A percentile compares a stretch with the other conserved stretches of the same genome.
phyloP scores from a whole-genome alignment of 1,140 invertebrate genomes.

The Yoshiicerus persimilis region DNA sequence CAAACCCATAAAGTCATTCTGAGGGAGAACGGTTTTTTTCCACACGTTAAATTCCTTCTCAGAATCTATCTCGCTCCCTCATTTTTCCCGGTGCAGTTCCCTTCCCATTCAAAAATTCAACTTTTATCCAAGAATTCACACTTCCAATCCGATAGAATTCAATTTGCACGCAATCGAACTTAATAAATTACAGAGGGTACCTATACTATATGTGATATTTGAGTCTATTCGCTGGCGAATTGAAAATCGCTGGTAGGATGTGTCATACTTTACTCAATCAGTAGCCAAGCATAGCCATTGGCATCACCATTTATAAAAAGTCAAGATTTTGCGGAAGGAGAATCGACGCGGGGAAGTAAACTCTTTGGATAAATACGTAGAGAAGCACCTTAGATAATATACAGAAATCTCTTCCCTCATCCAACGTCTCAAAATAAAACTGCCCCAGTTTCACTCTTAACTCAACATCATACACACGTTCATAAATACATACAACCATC shows the following conservation, averaged over 20 bases:
- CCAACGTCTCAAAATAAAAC: constrained; percentile 44
- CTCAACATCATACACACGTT: neutral
- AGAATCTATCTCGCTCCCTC: neutral
- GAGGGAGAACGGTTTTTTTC: neutral
- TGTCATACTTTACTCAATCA: neutral
- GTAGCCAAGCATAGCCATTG: neutral
- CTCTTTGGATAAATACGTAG: neutral
- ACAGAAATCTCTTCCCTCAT: neutral
- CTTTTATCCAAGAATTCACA: neutral
- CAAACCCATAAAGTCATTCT: neutral
- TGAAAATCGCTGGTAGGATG: no score
- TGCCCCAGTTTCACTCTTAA: constrained; percentile 28
- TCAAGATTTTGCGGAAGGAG: neutral
- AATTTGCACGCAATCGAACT: no score
- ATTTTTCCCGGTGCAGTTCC: neutral
- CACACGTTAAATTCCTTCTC: neutral
- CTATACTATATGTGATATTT: no score
- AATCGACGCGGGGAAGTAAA: neutral
- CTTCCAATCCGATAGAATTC: no score
- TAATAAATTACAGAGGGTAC: no score
- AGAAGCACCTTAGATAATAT: neutral
- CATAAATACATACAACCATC: neutral
- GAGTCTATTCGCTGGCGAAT: no score
- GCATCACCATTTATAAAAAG: neutral
- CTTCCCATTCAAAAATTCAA: neutral